A percentile compares a stretch with the other conserved stretches of the same genome.
These are phyloP conservation scores for Falco biarmicus DNA, from an alignment of 2,797 vertebrate species.

Conservation along the genomic window DNA sequence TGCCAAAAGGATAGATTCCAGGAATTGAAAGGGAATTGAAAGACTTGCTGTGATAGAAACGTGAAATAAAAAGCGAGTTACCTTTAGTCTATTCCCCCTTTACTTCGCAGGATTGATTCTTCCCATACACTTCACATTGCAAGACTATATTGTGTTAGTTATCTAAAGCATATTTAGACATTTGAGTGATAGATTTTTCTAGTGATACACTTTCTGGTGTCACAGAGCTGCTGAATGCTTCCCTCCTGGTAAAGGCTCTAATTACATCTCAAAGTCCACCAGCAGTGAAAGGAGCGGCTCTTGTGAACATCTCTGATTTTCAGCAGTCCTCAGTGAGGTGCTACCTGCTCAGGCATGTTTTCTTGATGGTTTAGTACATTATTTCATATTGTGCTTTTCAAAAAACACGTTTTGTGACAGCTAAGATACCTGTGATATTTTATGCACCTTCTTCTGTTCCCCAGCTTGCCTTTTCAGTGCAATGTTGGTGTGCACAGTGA, in stretches of 20 bases:
- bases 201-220: not conserved
- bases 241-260: constrained; percentile 60
- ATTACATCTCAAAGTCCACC: constrained; percentile 58
- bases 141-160: not conserved
- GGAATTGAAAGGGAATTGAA: not conserved
- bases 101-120: not conserved
- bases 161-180: no score
- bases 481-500: rapidly evolving
- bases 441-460: no score
- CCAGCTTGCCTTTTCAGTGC: not conserved
- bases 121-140: rapidly evolving
- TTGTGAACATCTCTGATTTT: constrained; percentile 67
- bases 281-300: constrained; percentile 43
- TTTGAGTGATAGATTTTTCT: not conserved
- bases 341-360: constrained; percentile 59
- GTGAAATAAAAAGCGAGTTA: no score
- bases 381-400: not conserved
- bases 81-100: no score
- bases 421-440: not conserved
- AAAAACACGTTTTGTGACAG: not conserved
- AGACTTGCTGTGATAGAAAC: not conserved
- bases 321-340: constrained; percentile 32
- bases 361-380: not conserved
- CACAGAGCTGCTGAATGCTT: constrained; percentile 71
- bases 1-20: not conserved